These are phyloP conservation scores for Saimiri boliviensis DNA, from an alignment of 2,113 vertebrate genomes.

Conservation along the genomic window DNA sequence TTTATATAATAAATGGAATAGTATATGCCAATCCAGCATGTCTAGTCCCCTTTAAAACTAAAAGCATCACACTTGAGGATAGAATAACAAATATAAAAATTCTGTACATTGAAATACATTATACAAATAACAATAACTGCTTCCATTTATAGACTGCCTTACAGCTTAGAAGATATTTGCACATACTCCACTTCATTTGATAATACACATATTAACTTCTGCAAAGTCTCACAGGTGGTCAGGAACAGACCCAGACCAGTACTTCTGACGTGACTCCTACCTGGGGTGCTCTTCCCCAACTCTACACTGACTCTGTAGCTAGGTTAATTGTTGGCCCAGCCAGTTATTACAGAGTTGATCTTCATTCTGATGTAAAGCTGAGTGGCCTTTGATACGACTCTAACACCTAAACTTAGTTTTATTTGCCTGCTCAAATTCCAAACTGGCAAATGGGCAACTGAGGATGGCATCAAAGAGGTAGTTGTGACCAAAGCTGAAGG, in stretches of 20 bases:
- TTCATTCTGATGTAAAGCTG: slow-evolving; percentile 46
- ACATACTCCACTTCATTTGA: slow-evolving; percentile 1
- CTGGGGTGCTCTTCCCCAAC: neutral
- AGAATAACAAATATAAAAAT: slow-evolving; percentile 23
- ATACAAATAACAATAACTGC: slow-evolving; percentile 16
- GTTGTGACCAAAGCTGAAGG: slow-evolving; percentile 26
- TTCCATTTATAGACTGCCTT: neutral
- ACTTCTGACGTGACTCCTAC: slow-evolving; percentile 13
- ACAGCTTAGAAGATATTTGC: neutral
- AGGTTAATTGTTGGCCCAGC: neutral
- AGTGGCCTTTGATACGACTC: neutral
- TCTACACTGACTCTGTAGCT: neutral
- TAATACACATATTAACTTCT: slow-evolving; percentile 18
- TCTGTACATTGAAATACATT: neutral
- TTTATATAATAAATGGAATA: slow-evolving; percentile 40
- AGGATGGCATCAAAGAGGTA: slow-evolving; percentile 33
- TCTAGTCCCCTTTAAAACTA: neutral
- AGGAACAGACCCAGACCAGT: neutral
- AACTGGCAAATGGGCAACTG: neutral
- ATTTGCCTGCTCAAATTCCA: slow-evolving; percentile 44
- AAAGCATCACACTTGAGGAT: slow-evolving; percentile 21
- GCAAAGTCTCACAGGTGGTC: neutral
- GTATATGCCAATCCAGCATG: neutral
- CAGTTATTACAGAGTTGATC: neutral
- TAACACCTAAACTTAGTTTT: slow-evolving; percentile 49